phyloP scores from a whole-genome alignment of 2,888 invertebrate species.

The Psococerastis gibbosa region DNA sequence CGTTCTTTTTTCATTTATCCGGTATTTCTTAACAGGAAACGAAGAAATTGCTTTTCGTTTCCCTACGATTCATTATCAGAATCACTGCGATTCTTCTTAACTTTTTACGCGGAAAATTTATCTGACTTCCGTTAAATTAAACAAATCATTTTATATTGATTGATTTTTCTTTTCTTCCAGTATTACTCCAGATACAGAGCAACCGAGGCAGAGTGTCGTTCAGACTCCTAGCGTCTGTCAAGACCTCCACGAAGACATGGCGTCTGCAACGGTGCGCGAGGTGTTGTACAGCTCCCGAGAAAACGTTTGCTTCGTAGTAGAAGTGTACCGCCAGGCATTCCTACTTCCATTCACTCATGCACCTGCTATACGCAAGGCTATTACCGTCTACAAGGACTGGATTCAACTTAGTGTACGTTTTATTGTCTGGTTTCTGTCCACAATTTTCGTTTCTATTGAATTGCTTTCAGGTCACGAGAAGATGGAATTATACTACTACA shows the following conservation, averaged over 20 bases:
- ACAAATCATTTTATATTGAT: too few relatives aligned
- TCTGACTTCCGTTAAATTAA: too few relatives aligned
- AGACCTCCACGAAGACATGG: constrained; percentile 21
- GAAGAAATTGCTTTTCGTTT: too few relatives aligned
- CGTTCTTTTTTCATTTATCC: too few relatives aligned
- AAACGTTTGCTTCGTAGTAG: constrained; percentile 87
- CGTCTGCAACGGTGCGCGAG: constrained; percentile 50
- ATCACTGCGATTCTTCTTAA: too few relatives aligned
- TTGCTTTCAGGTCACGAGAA: too few relatives aligned
- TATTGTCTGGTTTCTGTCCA: too few relatives aligned
- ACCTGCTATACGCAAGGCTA: constrained; percentile 69
- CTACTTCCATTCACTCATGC: constrained; percentile 75
- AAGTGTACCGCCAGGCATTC: constrained; percentile 85
- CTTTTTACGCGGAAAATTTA: too few relatives aligned
- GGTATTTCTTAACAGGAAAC: too few relatives aligned
- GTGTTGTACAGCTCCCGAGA: constrained; percentile 74
- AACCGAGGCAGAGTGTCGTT: constrained; percentile 27
- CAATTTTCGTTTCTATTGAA: too few relatives aligned
- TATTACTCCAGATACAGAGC: constrained; percentile 26
- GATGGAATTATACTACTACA: too few relatives aligned
- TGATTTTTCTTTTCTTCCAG: constrained; percentile 18
- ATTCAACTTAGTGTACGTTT: constrained; percentile 57
- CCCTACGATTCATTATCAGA: too few relatives aligned
- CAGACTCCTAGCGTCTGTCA: constrained; percentile 17
- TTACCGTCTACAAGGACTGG: constrained; percentile 88